Evolutionary conservation across 2,888 invertebrate species (phyloP).

Genomic region (Drosophila mettleri): DNA sequence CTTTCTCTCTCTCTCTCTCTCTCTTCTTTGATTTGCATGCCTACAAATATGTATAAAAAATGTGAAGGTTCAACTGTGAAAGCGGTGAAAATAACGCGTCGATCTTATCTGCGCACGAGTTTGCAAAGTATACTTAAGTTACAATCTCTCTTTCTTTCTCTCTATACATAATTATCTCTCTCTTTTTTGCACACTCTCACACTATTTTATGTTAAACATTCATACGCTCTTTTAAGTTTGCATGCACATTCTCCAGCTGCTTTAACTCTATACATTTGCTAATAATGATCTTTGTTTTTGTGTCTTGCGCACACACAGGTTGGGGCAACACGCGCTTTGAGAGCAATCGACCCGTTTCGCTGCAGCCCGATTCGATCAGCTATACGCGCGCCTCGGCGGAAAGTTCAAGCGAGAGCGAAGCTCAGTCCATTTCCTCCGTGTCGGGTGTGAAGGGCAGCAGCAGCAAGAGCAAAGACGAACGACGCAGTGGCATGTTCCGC

Average conservation of each 20-base stretch:
- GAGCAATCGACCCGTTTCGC: constrained; percentile 83
- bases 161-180: not conserved
- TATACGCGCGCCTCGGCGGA: constrained; percentile 83
- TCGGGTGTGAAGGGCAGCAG: constrained; percentile 83
- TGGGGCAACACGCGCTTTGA: constrained; percentile 85
- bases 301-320: constrained; percentile 72
- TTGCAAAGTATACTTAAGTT: constrained; percentile 80
- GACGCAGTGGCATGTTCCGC: constrained; percentile 84
- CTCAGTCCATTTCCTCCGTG: constrained; percentile 84
- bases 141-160: constrained; percentile 13
- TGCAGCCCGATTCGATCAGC: constrained; percentile 82
- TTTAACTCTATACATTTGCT: not conserved
- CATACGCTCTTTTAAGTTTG: constrained; percentile 42
- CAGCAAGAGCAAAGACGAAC: constrained; percentile 82
- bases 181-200: constrained; percentile 19
- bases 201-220: constrained; percentile 38
- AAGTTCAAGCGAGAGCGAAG: constrained; percentile 85
- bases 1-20: constrained; percentile 21
- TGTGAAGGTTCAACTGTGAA: constrained; percentile 68
- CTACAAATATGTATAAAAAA: constrained; percentile 11
- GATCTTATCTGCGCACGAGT: constrained; percentile 83
- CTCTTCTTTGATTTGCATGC: constrained; percentile 63
- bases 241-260: constrained; percentile 46
- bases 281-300: constrained; percentile 14
- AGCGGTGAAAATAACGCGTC: constrained; percentile 79